Percentiles rank a stretch among this genome's conserved stretches.
phyloP scores from a whole-genome alignment of 1,140 invertebrate species.

The Drosophila repleta region DNA sequence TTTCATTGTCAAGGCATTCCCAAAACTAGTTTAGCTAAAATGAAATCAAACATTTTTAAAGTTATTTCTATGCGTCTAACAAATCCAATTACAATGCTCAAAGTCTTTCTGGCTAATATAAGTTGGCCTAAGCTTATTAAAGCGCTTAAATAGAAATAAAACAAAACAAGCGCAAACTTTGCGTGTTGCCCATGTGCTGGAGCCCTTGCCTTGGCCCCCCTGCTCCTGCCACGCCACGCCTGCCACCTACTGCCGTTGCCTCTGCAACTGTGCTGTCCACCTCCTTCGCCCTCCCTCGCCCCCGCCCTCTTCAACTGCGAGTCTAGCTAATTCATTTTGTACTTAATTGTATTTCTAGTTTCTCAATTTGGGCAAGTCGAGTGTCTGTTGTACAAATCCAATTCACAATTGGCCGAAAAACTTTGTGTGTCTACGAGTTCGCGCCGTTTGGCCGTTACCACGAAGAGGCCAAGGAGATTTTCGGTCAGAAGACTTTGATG shows the following conservation, averaged over 20 bases:
- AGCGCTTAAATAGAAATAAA: constrained; percentile 24
- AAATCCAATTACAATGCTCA: not conserved
- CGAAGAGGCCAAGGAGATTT: constrained; percentile 57
- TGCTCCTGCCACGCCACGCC: not conserved
- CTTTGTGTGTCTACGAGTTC: constrained; percentile 57
- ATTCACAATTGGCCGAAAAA: constrained; percentile 65
- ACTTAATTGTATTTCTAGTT: constrained; percentile 50
- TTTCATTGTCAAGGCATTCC: no score
- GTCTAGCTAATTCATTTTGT: constrained; percentile 41
- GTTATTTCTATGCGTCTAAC: no score
- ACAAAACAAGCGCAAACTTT: constrained; percentile 10
- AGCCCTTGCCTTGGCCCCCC: no score
- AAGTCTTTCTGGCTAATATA: constrained; percentile 5
- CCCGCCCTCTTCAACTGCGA: not conserved
- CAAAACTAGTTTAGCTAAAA: no score
- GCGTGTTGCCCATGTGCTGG: not conserved
- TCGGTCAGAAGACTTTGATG: constrained; percentile 66
- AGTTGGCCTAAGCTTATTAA: constrained; percentile 12
- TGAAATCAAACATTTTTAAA: no score
- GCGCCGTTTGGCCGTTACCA: constrained; percentile 13
- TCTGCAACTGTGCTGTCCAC: not conserved
- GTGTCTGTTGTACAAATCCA: constrained; percentile 58
- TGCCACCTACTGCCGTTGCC: no score
- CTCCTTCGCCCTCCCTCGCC: not conserved
- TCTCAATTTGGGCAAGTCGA: constrained; percentile 33